phyloP scores from a whole-genome alignment of 2,888 invertebrate species.

The Hyposoter didymator region DNA sequence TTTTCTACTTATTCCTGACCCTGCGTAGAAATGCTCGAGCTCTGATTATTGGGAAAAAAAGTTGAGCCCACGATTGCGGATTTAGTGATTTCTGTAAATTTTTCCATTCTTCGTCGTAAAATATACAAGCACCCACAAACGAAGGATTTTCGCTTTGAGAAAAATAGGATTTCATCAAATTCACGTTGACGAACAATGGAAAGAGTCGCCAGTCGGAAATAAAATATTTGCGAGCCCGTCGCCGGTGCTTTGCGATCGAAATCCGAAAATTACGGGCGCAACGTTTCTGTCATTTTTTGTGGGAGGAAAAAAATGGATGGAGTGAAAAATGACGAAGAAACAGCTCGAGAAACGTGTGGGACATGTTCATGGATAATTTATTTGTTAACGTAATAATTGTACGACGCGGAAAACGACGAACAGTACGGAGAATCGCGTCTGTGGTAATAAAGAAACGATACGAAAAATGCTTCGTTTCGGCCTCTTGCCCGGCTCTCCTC shows the following conservation, averaged over 20 bases:
- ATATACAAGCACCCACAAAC: no score
- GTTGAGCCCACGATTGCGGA: neutral
- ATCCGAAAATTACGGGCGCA: neutral
- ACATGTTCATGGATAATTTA: neutral
- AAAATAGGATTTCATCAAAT: no score
- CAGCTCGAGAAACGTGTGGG: neutral
- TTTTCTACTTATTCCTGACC: neutral
- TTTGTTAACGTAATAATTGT: neutral
- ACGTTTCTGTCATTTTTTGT: neutral
- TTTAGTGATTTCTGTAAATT: neutral
- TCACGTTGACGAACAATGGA: no score
- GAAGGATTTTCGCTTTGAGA: no score
- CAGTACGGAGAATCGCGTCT: slow-evolving; percentile 17
- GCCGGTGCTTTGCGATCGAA: no score
- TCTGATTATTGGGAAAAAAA: neutral
- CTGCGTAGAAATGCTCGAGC: neutral
- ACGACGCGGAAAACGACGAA: slow-evolving; percentile 9
- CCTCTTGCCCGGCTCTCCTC: neutral
- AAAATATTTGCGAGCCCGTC: no score
- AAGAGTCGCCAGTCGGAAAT: no score
- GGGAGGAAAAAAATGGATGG: neutral
- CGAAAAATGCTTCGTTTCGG: neutral
- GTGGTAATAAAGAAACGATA: slow-evolving; percentile 6
- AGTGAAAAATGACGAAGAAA: neutral
- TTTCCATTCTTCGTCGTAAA: neutral